These are phyloP conservation scores for Lasioglossum figueresi DNA, from an alignment of 2,888 invertebrate species.

Conservation along the genomic window DNA sequence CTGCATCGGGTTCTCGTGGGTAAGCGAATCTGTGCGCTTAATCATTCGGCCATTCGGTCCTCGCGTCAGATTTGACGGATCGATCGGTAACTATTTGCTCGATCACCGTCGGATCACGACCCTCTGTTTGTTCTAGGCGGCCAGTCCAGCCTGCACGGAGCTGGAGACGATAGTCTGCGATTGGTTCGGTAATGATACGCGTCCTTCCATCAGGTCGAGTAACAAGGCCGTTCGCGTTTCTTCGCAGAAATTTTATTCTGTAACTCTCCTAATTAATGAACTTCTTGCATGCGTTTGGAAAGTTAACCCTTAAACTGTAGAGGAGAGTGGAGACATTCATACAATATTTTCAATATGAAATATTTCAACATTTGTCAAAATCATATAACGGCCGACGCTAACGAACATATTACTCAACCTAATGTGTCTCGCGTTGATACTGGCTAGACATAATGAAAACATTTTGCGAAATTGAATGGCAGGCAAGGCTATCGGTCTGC, in stretches of 20 bases:
- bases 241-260: neutral
- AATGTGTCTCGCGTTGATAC: neutral
- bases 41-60: neutral
- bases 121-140: conserved; percentile 88
- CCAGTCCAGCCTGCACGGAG: conserved; percentile 98
- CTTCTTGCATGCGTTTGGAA: neutral
- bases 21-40: conserved; percentile 79
- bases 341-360: neutral
- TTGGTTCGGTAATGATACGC: conserved; percentile 91
- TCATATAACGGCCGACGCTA: neutral
- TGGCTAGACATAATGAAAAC: too few relatives aligned
- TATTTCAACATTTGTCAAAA: neutral
- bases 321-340: neutral
- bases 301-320: neutral
- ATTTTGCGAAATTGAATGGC: conserved; percentile 55
- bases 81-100: conserved; percentile 54
- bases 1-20: conserved; percentile 99
- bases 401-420: neutral
- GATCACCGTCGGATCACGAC: conserved; percentile 27
- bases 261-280: neutral
- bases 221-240: neutral
- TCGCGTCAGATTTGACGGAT: conserved; percentile 53
- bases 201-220: neutral
- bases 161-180: conserved; percentile 97
- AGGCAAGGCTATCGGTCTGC: conserved; percentile 96